phyloP scores from a whole-genome alignment of 2,113 vertebrate species.

The Glareola pratincola region DNA sequence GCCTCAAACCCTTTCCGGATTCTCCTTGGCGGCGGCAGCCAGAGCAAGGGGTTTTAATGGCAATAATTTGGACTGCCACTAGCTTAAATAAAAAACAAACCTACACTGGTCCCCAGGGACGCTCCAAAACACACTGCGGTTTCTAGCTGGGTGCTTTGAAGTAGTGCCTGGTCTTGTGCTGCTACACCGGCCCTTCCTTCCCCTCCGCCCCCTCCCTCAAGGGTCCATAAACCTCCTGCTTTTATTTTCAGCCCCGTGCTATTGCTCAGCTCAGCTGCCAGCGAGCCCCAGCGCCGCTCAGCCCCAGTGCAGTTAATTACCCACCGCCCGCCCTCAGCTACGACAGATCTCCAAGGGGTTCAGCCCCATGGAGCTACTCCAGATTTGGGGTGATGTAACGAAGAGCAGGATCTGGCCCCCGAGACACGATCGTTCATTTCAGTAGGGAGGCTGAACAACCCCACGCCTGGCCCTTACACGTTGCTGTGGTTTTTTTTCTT shows the following conservation, averaged over 20 bases:
- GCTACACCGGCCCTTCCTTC: not conserved
- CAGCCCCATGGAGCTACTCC: not conserved
- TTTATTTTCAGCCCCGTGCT: not conserved
- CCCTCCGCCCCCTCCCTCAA: not conserved
- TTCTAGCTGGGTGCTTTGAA: not conserved
- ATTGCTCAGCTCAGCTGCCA: not conserved
- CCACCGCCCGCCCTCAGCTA: not conserved
- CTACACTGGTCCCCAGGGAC: accelerated
- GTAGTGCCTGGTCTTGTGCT: accelerated
- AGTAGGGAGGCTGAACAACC: not conserved
- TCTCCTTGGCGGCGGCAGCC: not conserved
- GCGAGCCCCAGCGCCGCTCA: not conserved
- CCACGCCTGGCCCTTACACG: not conserved
- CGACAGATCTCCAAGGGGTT: not conserved
- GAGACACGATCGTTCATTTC: not conserved
- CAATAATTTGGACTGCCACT: not conserved
- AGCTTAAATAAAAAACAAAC: not conserved
- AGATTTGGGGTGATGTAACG: not conserved
- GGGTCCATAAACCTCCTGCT: not conserved
- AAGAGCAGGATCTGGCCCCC: not conserved
- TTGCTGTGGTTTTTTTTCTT: not conserved
- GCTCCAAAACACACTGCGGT: not conserved
- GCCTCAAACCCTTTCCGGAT: not conserved
- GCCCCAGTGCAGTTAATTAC: not conserved
- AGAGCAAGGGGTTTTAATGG: not conserved